A percentile compares a stretch with the other conserved stretches of the same genome.
These are phyloP conservation scores for Zootoca vivipara DNA, from an alignment of 2,113 vertebrate genomes.

Conservation along the genomic window DNA sequence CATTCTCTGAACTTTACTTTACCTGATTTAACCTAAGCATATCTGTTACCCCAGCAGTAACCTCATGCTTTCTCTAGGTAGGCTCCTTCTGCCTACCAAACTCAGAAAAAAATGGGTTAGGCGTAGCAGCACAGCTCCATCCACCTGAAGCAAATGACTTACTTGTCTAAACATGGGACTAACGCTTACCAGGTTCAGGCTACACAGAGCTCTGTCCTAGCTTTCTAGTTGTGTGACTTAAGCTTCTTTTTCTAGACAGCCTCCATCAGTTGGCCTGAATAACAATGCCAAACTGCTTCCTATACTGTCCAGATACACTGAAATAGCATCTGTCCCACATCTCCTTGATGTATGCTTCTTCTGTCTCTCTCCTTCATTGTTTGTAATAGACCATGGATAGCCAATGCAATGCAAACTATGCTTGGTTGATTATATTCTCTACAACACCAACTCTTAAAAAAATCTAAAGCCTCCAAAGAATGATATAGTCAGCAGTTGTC, in stretches of 20 bases:
- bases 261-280: background rate
- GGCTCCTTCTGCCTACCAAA: background rate
- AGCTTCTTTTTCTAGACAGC: background rate
- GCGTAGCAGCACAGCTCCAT: too few species aligned
- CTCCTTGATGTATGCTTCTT: background rate
- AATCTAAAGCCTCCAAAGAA: conserved; percentile 31
- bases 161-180: background rate
- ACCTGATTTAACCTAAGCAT: too few species aligned
- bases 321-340: background rate
- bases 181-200: background rate
- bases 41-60: too few species aligned
- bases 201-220: background rate
- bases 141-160: background rate
- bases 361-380: background rate
- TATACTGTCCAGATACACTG: background rate
- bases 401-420: background rate
- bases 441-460: conserved; percentile 19
- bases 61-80: background rate
- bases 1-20: too few species aligned
- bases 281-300: background rate
- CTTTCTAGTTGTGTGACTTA: background rate
- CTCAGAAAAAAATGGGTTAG: background rate
- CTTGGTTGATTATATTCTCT: background rate
- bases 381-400: background rate
- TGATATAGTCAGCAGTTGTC: conserved; percentile 24